Evolutionary conservation across 2,888 invertebrate species (phyloP).

Genomic region (Mellilla xanthometata): DNA sequence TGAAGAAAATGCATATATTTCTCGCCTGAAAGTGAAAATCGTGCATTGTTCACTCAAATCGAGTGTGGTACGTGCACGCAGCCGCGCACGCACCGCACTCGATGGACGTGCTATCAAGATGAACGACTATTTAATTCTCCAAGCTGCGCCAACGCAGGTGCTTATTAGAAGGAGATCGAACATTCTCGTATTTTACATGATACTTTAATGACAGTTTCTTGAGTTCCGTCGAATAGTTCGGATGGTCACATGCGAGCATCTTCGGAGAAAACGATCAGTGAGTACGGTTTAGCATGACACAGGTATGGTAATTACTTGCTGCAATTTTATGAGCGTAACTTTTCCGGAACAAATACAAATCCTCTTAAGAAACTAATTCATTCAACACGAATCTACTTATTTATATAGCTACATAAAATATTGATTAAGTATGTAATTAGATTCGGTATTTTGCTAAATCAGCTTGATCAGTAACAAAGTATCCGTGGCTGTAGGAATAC

Average conservation of each 20-base stretch:
- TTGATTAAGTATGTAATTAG: too few species aligned
- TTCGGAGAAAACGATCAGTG: constrained; percentile 54
- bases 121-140: constrained; percentile 43
- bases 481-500: neutral
- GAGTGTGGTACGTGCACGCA: constrained; percentile 41
- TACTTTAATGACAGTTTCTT: constrained; percentile 73
- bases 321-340: neutral
- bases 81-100: constrained; percentile 46
- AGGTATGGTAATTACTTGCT: neutral
- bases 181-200: constrained; percentile 63
- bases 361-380: too few species aligned
- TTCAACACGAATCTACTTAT: too few species aligned
- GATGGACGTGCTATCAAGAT: constrained; percentile 43
- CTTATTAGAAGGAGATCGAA: constrained; percentile 49
- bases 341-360: too few species aligned
- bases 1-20: constrained; percentile 26
- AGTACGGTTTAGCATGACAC: constrained; percentile 47
- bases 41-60: constrained; percentile 47
- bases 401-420: too few species aligned
- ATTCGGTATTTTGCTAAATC: too few species aligned
- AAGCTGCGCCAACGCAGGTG: constrained; percentile 46
- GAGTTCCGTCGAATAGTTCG: constrained; percentile 73
- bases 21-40: constrained; percentile 73
- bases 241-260: constrained; percentile 70
- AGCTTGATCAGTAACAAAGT: too few species aligned